Base-by-base conservation (phyloP, 2,888 invertebrate genomes). In the Synergus itoensis region DNA sequence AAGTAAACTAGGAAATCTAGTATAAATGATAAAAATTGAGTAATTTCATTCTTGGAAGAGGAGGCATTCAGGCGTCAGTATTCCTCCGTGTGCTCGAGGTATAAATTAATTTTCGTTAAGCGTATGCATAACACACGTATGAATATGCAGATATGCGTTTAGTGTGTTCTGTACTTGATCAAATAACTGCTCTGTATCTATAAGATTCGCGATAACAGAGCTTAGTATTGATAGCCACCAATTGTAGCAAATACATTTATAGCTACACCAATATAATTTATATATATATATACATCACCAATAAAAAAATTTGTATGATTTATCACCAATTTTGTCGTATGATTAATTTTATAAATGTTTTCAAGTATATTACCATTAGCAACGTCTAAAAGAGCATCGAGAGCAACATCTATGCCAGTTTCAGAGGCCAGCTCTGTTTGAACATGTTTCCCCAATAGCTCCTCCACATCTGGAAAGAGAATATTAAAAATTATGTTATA, bases 371-470 rank as follows among this genome's bases (percentile, higher is more conserved):
- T 93, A 96, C 97, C 95, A 92, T 94, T 92, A 89, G 95, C 95
- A 83, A 97, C 94, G 89, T 96, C 95, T 73, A 94, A 93, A 85
- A 97, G 93, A 41, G 95, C 95, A 87, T 96, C 95, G 85, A 96
- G 93, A 77, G 96, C 96, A 77, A 95, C 93, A 90, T 96, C 96
- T 79, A 97, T 94, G 82, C 96, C 96, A 80, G 96, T 96, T 90
- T 96, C 96, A 36, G 94, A 93, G 28, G 95, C 94, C 85, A 97
- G 94, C 87, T 96, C 95, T 87, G 94, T 93, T 92, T 96, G 96
- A 87, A 96, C 95, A n/a, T 96, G 96, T 86, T 95, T 94, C 5
- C 97, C 97, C 75, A 97, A 93, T 84, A 97, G 93, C 77, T 94
- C 93, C 88, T 96, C 96, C 57, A 96, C 94, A 91, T 96, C 97